phyloP scores from a whole-genome alignment of 2,797 vertebrate genomes.

The Sparidentex hasta region DNA sequence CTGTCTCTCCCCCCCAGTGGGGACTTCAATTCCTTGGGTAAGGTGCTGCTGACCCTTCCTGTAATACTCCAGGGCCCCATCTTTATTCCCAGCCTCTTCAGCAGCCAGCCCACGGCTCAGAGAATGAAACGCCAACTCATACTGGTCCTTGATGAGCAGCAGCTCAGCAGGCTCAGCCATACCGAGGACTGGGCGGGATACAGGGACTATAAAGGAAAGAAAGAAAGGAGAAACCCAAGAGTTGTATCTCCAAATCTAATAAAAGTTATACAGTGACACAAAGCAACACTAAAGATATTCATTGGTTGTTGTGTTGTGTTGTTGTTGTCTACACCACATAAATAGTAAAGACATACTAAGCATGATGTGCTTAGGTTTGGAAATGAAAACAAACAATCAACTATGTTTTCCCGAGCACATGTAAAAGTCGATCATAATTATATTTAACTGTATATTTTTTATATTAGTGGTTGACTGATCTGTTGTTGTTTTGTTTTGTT shows the following conservation, averaged over 20 bases:
- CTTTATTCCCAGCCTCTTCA: slow-evolving; percentile 87
- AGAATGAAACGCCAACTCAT: slow-evolving; percentile 87
- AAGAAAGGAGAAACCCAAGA: not conserved
- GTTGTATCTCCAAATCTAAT: not conserved
- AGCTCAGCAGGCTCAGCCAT: slow-evolving; percentile 85
- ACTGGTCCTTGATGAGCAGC: slow-evolving; percentile 89
- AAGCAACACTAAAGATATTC: not conserved
- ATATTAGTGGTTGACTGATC: no score
- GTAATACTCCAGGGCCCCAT: slow-evolving; percentile 88
- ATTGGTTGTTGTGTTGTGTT: not conserved
- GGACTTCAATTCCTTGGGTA: slow-evolving; percentile 85
- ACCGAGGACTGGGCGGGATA: not conserved
- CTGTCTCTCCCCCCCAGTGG: slow-evolving; percentile 74
- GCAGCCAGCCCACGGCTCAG: slow-evolving; percentile 88
- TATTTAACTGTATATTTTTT: no score
- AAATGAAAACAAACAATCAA: no score
- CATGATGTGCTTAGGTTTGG: no score
- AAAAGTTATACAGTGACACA: not conserved
- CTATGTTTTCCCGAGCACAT: no score
- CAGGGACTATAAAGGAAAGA: not conserved
- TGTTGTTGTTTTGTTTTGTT: no score
- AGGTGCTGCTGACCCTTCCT: slow-evolving; percentile 88
- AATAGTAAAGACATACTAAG: not conserved
- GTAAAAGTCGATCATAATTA: no score
- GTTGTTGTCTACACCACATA: not conserved